Percentiles rank a stretch among this genome's conserved stretches.
These are phyloP conservation scores for Pogonognathellus flavescens DNA, from an alignment of 1,140 invertebrate species.

Conservation along the genomic window DNA sequence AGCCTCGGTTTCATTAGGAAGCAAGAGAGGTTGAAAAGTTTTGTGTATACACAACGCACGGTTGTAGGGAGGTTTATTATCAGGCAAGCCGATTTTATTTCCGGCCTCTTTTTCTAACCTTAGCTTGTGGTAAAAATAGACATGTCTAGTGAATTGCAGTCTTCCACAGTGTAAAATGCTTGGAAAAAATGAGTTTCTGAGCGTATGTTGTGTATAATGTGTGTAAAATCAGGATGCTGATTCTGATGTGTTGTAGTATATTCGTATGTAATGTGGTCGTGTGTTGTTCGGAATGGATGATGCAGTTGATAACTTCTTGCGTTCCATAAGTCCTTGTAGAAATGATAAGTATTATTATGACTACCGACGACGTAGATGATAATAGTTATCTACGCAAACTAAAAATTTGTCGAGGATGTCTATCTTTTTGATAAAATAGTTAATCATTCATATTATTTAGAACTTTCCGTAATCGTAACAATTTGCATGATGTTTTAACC, in stretches of 20 bases:
- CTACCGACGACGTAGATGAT: no score
- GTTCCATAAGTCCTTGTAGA: no score
- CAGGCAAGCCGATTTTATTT: constrained; percentile 64
- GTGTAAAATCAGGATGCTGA: neutral
- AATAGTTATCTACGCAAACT: no score
- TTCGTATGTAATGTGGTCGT: no score
- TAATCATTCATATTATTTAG: no score
- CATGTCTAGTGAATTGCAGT: constrained; percentile 24
- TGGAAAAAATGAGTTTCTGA: constrained; percentile 33
- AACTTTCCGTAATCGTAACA: no score
- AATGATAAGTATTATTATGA: no score
- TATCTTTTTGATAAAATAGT: no score
- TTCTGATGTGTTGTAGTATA: neutral
- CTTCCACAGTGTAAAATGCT: neutral
- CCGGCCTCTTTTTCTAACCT: constrained; percentile 59
- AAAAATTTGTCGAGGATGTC: no score
- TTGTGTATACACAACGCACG: constrained; percentile 59
- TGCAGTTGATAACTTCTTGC: no score
- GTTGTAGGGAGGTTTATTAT: constrained; percentile 61
- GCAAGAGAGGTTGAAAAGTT: constrained; percentile 25
- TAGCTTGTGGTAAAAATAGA: constrained; percentile 64
- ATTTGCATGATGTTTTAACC: no score
- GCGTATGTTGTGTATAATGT: constrained; percentile 15
- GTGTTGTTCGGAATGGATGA: no score
- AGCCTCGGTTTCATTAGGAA: constrained; percentile 41